Conservation (phyloP, 2,888 invertebrate species). For the Harmothoe impar region DNA sequence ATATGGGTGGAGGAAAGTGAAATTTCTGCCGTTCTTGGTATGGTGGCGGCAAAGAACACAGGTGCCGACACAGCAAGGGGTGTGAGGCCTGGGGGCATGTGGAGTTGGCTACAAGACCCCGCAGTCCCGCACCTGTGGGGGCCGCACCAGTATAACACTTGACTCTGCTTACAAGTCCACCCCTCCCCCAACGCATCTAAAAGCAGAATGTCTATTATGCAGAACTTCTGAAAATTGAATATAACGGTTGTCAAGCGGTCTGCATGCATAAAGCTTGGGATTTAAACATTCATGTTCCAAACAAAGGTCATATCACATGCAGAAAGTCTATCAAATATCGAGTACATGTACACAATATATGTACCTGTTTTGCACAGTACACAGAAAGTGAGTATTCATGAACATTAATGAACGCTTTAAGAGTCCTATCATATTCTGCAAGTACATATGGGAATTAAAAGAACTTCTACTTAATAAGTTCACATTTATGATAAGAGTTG, state of each 20-base stretch:
- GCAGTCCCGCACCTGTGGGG: neutral
- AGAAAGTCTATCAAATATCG: no score
- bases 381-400: no score
- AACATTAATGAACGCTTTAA: no score
- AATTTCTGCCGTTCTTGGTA: neutral
- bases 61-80: conserved; percentile 28
- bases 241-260: neutral
- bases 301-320: no score
- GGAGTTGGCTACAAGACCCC: neutral
- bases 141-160: neutral
- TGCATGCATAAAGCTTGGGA: neutral
- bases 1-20: neutral
- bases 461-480: no score
- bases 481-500: no score
- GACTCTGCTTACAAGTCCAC: neutral
- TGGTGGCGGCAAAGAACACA: conserved; percentile 5
- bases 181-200: neutral
- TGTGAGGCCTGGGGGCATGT: conserved; percentile 14
- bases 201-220: neutral
- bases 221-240: neutral
- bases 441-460: no score
- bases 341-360: no score
- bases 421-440: no score
- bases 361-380: no score
- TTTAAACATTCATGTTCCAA: no score